Evolutionary conservation across 2,888 invertebrate species (phyloP).

Genomic region (Gortyna flavago): DNA sequence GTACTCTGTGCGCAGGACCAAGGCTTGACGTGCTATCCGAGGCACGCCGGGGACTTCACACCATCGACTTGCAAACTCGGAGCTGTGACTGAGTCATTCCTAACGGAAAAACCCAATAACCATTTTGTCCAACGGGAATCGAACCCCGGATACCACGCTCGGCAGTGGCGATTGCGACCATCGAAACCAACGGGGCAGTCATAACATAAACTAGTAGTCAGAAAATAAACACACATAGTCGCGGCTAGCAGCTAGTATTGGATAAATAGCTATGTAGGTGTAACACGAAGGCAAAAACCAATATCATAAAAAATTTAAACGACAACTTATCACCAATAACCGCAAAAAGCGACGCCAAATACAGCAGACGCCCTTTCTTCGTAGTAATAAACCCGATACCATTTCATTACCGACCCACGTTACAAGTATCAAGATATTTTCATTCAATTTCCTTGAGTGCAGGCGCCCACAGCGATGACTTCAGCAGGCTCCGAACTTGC

Average conservation of each 20-base stretch:
- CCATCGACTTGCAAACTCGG: no score
- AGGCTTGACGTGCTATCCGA: no score
- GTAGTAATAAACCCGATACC: conserved; percentile 12
- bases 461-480: conserved; percentile 69
- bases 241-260: background rate
- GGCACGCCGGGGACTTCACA: no score
- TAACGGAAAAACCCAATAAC: background rate
- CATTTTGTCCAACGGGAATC: no score
- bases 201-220: no score
- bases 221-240: no score
- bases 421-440: conserved; percentile 52
- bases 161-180: no score
- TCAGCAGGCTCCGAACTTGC: conserved; percentile 70
- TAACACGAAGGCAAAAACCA: conserved; percentile 24
- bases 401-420: conserved; percentile 47
- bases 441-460: conserved; percentile 67
- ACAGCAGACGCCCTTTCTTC: conserved; percentile 37
- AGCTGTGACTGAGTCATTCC: no score
- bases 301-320: conserved; percentile 21
- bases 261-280: background rate
- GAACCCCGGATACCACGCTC: no score
- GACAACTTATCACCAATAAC: conserved; percentile 7
- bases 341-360: conserved; percentile 7
- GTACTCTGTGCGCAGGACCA: no score
- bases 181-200: no score